phyloP scores from a whole-genome alignment of 2,888 invertebrate species.

The Cyaniris semiargus region DNA sequence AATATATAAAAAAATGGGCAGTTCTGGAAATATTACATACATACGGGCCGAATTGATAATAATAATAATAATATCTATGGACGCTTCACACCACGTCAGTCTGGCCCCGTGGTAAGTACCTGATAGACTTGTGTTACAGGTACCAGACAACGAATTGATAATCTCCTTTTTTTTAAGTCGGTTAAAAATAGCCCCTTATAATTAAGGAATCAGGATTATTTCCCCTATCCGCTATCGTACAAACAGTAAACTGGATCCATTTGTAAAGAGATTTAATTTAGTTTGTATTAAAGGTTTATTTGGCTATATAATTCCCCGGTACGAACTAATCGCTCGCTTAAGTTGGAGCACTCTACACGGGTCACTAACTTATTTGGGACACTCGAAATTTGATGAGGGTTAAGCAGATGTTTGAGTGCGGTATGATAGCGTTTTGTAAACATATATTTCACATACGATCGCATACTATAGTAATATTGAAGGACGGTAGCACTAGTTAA shows the following conservation, averaged over 20 bases:
- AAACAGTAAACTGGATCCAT: neutral
- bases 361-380: conserved; percentile 33
- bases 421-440: conserved; percentile 18
- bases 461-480: neutral
- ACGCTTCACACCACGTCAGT: no score
- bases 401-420: conserved; percentile 32
- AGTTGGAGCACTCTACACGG: conserved; percentile 27
- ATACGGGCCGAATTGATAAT: no score
- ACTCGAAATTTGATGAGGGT: conserved; percentile 31
- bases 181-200: no score
- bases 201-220: no score
- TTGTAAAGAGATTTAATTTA: conserved; percentile 20
- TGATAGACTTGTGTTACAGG: no score
- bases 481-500: neutral
- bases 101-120: no score
- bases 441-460: neutral
- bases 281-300: conserved; percentile 25
- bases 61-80: no score
- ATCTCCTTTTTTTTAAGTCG: no score
- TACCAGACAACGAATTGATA: no score
- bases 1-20: no score
- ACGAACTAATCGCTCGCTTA: conserved; percentile 13
- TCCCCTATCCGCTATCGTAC: no score
- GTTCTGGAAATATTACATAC: no score
- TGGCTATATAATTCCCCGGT: conserved; percentile 3